Conservation (phyloP, 2,888 invertebrate genomes). For the Heliconius charithonia region DNA sequence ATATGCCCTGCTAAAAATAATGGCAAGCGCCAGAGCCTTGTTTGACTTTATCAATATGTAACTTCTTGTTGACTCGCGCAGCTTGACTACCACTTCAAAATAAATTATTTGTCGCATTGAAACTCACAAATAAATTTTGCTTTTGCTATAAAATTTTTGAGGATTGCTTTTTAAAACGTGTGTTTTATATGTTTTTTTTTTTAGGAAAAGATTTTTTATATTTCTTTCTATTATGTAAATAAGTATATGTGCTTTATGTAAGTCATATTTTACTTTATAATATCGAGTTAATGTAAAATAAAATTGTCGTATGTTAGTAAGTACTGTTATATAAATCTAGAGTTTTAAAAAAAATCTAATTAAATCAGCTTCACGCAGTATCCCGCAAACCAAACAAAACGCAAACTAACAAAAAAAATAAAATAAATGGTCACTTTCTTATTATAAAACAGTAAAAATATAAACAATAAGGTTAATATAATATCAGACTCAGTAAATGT, state of each 20-base stretch:
- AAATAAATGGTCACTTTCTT: neutral
- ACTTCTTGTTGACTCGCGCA: conserved; percentile 10
- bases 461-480: neutral
- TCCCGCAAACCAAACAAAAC: too few relatives aligned
- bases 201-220: too few relatives aligned
- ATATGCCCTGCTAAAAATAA: neutral
- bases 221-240: too few relatives aligned
- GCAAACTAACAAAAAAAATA: too few relatives aligned
- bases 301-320: too few relatives aligned
- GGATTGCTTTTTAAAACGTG: neutral
- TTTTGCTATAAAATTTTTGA: neutral
- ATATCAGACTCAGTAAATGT: neutral
- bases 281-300: too few relatives aligned
- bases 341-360: too few relatives aligned
- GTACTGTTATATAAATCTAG: too few relatives aligned
- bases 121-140: conserved; percentile 11
- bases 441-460: neutral
- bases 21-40: conserved; percentile 4
- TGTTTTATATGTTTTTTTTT: too few relatives aligned
- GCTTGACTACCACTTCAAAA: conserved; percentile 4
- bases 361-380: too few relatives aligned
- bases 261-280: too few relatives aligned
- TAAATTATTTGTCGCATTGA: conserved; percentile 8
- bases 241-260: too few relatives aligned
- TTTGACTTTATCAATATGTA: conserved; percentile 23